phyloP scores from a whole-genome alignment of 2,113 vertebrate species.

The Tenebrosternarchus preto region DNA sequence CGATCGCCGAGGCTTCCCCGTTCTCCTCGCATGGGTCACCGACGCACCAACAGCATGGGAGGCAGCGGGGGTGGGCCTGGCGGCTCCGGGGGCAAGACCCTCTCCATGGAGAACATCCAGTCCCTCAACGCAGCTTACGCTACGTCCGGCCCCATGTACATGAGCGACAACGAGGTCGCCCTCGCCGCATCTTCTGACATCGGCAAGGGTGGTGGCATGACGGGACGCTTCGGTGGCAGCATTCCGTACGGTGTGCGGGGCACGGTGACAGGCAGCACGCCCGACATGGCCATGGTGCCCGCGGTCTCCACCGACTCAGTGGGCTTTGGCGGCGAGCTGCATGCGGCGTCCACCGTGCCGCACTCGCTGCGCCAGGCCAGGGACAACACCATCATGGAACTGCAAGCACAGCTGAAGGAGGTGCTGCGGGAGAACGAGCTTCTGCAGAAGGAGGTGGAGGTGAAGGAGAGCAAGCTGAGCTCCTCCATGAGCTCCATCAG shows the following conservation, averaged over 20 bases:
- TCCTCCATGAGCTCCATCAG: conserved; percentile 99
- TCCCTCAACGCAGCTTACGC: conserved; percentile 97
- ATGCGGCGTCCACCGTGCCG: conserved; percentile 94
- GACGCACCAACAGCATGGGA: conserved; percentile 95
- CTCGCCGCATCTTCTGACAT: conserved; percentile 84
- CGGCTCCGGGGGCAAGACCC: conserved; percentile 88
- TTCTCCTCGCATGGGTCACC: conserved; percentile 93
- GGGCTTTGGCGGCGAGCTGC: conserved; percentile 94
- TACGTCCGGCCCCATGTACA: conserved; percentile 94
- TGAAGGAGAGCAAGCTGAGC: conserved; percentile 97
- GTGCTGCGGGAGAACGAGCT: conserved; percentile 92
- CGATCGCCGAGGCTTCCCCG: conserved; percentile 92
- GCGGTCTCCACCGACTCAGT: conserved; percentile 87
- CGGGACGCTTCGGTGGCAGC: conserved; percentile 85
- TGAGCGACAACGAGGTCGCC: conserved; percentile 93
- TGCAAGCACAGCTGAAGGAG: conserved; percentile 95
- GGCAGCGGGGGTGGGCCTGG: conserved; percentile 85
- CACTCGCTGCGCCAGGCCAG: conserved; percentile 94
- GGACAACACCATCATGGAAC: conserved; percentile 96
- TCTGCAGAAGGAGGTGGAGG: conserved; percentile 89
- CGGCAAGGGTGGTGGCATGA: conserved; percentile 86
- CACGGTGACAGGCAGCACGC: conserved; percentile 94
- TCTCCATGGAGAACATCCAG: conserved; percentile 99
- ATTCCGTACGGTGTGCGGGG: conserved; percentile 89
- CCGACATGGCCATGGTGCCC: conserved; percentile 84